Evolutionary conservation across 2,113 vertebrate genomes (phyloP), one percentile per base, ranked within the genome.

Genomic region (Odobenus rosmarus): DNA sequence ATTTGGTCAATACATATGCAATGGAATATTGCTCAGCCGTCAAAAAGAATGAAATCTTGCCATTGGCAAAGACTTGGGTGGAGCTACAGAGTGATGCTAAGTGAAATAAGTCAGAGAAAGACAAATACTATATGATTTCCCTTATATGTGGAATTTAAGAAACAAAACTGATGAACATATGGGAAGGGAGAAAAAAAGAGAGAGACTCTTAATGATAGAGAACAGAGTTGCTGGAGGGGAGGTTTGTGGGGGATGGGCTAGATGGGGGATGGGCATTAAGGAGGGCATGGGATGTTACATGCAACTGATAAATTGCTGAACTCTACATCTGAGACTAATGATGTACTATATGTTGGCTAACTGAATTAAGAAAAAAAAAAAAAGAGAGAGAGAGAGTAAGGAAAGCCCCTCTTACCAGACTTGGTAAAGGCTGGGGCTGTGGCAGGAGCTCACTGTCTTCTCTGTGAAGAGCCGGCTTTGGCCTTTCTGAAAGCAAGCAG

Each of bases 401-500:
- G 23, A 59, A 92, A 53, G 23, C 10, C 16, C 39, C 42, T 23
- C 93, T 98, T 95, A 97, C 86, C 1, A 99, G 99, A 93, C 97
- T 96, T 23, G 98, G 96, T 12, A 99, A 98, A 84, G 98, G 51
- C 23, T 98, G 98, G 74, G 97, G 72, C 92, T 97, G 98, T n/a
- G 98, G 92, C 2, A 93, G 98, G 88, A 96, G 93, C 15, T 98
- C 95, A 12, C 6, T 14, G 3, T 98, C 98, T 21, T 99, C 99
- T 81, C 96, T 98, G 7, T 98, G 94, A 28, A 98, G 79, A 5
- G 81, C 88, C 83, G 96, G 95, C 39, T 55, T 97, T 0, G 97
- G 97, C 83, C 98, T 98, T 96, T 99, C 99, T 51, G 99, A 98
- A 94, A 99, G 98, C 39, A 99, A 95, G 88, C 99, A 99, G 96